Evolutionary conservation across 2,888 invertebrate species (phyloP).

Genomic region (Megaustenia siamemsis): DNA sequence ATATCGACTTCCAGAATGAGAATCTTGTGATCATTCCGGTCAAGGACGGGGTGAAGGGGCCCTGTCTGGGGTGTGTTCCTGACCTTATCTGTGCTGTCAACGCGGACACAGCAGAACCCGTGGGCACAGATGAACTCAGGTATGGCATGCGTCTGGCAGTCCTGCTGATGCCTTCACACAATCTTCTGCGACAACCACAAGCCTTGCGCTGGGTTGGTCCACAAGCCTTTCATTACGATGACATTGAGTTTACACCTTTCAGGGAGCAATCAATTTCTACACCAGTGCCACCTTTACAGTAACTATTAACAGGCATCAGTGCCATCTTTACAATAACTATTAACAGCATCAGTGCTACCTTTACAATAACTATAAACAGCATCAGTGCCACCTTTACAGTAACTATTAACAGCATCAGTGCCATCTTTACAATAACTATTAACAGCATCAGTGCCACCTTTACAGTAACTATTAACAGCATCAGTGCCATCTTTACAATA

Average conservation of each 20-base stretch:
- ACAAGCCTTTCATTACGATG: conserved; percentile 68
- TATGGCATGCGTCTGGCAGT: conserved; percentile 75
- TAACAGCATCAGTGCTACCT: background rate
- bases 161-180: conserved; percentile 66
- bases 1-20: conserved; percentile 77
- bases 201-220: conserved; percentile 73
- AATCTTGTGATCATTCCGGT: conserved; percentile 68
- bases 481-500: too few relatives aligned
- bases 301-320: background rate
- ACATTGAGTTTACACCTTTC: conserved; percentile 37
- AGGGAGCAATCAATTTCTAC: background rate
- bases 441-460: too few relatives aligned
- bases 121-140: conserved; percentile 72
- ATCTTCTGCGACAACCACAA: conserved; percentile 62
- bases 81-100: conserved; percentile 75
- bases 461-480: too few relatives aligned
- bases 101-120: conserved; percentile 73
- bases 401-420: too few relatives aligned
- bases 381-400: too few relatives aligned
- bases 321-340: background rate
- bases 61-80: conserved; percentile 69
- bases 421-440: too few relatives aligned
- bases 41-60: conserved; percentile 2
- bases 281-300: conserved; percentile 38
- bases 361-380: background rate